These are phyloP conservation scores for Ips typographus DNA, from an alignment of 1,140 invertebrate species.

Conservation along the genomic window DNA sequence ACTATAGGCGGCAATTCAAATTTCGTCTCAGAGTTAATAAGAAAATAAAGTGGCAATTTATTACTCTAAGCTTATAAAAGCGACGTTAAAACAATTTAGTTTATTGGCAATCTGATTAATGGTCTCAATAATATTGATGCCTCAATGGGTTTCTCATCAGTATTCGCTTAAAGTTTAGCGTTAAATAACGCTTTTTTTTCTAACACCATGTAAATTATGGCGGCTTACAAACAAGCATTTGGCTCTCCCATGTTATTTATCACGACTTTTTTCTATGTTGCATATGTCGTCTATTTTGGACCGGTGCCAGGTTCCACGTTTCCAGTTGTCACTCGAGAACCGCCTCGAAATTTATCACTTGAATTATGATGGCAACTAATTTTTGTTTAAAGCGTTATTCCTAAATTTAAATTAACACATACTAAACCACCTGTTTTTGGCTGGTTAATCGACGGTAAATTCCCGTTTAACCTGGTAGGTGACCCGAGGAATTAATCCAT, in stretches of 20 bases:
- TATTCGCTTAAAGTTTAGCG: not conserved
- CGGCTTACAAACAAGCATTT: constrained; percentile 16
- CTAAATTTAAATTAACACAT: not conserved
- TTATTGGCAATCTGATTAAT: constrained; percentile 17
- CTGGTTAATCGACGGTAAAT: no score
- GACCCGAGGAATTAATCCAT: no score
- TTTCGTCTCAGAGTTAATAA: not conserved
- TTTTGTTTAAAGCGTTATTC: not conserved
- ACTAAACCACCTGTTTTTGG: no score
- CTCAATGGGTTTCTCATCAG: constrained; percentile 6
- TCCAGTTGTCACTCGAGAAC: constrained; percentile 14
- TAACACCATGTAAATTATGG: constrained; percentile 16
- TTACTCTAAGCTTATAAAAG: constrained; percentile 16
- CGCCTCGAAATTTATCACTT: constrained; percentile 16
- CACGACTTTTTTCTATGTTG: constrained; percentile 17
- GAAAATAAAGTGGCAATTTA: constrained; percentile 16
- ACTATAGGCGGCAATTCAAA: no score
- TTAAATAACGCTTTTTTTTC: constrained; percentile 8
- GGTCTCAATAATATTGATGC: constrained; percentile 8
- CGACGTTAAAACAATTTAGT: constrained; percentile 20
- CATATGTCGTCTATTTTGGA: constrained; percentile 18
- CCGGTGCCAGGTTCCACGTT: constrained; percentile 19
- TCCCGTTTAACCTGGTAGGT: no score
- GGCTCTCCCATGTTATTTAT: constrained; percentile 28
- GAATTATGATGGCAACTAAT: not conserved